phyloP scores from a whole-genome alignment of 2,888 invertebrate species.

The Athalia cordata region DNA sequence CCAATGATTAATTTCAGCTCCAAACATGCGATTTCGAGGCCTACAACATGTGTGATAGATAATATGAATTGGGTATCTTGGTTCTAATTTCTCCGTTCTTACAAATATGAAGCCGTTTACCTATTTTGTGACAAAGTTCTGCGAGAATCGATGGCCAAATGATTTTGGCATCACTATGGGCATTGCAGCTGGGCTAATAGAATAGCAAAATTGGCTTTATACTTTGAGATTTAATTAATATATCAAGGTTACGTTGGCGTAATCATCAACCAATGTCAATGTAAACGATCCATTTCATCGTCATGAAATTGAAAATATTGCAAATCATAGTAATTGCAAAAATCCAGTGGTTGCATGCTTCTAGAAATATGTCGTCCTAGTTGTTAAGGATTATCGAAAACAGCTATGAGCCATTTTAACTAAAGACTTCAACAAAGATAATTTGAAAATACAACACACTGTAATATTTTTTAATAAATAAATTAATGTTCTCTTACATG shows the following conservation, averaged over 20 bases:
- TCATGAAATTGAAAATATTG: not conserved
- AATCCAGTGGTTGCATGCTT: slow-evolving; percentile 9
- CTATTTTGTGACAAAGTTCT: no score
- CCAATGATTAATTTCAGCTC: no score
- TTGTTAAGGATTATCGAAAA: slow-evolving; percentile 32
- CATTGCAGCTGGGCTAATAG: no score
- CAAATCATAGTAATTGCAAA: not conserved
- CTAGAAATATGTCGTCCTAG: slow-evolving; percentile 12
- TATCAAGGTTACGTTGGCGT: not conserved
- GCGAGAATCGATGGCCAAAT: no score
- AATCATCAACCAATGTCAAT: not conserved
- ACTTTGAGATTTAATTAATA: no score
- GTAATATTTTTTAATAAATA: slow-evolving; percentile 33
- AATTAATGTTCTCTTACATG: slow-evolving; percentile 29
- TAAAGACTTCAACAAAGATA: slow-evolving; percentile 11
- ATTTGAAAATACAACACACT: slow-evolving; percentile 15
- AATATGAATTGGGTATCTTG: no score
- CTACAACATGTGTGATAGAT: no score
- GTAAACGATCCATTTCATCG: not conserved
- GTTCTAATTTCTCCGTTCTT: no score
- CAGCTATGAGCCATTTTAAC: slow-evolving; percentile 33
- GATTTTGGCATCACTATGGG: no score
- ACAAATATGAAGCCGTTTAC: no score
- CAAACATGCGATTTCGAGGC: no score
- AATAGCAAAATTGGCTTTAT: no score